Base-by-base conservation (phyloP, 2,797 vertebrate species). In the Enteromius radiatus region DNA sequence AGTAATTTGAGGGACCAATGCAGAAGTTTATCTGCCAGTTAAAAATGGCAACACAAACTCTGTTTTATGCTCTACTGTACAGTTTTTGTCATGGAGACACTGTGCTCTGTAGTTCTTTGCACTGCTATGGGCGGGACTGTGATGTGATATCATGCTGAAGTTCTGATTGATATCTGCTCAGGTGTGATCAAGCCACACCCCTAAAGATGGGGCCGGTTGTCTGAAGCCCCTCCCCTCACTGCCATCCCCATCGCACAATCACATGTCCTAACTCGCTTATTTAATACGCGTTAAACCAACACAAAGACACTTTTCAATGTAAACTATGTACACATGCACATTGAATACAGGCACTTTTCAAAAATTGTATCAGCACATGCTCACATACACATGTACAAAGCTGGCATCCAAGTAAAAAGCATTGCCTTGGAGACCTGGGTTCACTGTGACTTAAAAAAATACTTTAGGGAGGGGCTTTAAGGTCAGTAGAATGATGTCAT, bases 371-470 rank as follows among this genome's bases (percentile, higher is more conserved):
- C 28, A 68, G 63, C 69, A 28, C 76, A 59, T 4, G 28, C 56
- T 41, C 8, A 65, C 52, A 63, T 54, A 84, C 26, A 77, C 64
- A 64, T 43, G 59, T 36, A 81, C 26, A 83, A 56, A 83, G 65
- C 61, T 73, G 67, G 61, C 45, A 59, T 85, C 49, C 52, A 90
- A 92, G 87, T 84, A 91, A 90, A 87, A 65, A 85, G 83, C 41
- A 80, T 86, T 91, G 91, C 92, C 88, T 92, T 93, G 91, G 95
- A 97, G 96, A 97, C 96, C 96, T 93, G 91, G 93, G 94, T 96
- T 96, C 96, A 97, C 96, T 97, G 96, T 97, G 96, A 96, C 91
- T 91, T 92, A 91, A 89, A 82, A 89, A 87, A 77, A 88, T 87
- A 88, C 88, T 87, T 76, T 74, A 19, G 70, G 61, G 69, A 3